Conservation (phyloP, 2,113 vertebrate genomes). For the Galeopterus variegatus region DNA sequence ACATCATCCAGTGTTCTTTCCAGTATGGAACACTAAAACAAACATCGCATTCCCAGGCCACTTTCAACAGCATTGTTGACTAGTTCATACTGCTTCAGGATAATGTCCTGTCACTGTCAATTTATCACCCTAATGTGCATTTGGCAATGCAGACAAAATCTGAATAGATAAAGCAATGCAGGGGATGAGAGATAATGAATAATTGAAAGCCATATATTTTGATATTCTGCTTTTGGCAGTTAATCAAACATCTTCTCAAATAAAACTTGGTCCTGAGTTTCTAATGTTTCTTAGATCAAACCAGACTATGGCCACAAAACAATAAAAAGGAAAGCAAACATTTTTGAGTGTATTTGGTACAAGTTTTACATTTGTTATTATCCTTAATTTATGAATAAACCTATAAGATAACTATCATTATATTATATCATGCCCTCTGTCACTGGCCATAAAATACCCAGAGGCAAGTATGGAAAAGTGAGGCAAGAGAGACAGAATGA, state of each 20-base stretch:
- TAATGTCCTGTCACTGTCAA: background rate
- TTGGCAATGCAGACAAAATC: background rate
- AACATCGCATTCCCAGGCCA: background rate
- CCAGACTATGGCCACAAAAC: slow-evolving; percentile 4
- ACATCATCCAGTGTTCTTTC: background rate
- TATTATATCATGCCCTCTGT: background rate
- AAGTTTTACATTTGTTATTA: background rate
- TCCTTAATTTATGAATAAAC: slow-evolving; percentile 11
- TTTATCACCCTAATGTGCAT: background rate
- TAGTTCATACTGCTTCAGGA: background rate
- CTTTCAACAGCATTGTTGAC: background rate
- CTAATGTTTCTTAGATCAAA: slow-evolving; percentile 28
- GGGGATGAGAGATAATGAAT: background rate
- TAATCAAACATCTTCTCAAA: slow-evolving; percentile 56
- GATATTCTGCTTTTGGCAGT: background rate
- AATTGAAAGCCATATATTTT: slow-evolving; percentile 46
- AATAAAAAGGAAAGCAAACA: slow-evolving; percentile 48
- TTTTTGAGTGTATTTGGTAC: background rate
- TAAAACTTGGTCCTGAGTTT: slow-evolving; percentile 27
- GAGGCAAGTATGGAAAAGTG: background rate
- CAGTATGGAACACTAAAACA: background rate
- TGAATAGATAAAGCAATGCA: slow-evolving; percentile 27
- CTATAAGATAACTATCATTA: background rate
- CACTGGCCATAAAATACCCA: background rate
- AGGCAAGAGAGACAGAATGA: background rate